Evolutionary conservation across 2,888 invertebrate genomes (phyloP), one percentile per base, ranked within the genome.

Genomic region (Trypoxylon attenuatum): DNA sequence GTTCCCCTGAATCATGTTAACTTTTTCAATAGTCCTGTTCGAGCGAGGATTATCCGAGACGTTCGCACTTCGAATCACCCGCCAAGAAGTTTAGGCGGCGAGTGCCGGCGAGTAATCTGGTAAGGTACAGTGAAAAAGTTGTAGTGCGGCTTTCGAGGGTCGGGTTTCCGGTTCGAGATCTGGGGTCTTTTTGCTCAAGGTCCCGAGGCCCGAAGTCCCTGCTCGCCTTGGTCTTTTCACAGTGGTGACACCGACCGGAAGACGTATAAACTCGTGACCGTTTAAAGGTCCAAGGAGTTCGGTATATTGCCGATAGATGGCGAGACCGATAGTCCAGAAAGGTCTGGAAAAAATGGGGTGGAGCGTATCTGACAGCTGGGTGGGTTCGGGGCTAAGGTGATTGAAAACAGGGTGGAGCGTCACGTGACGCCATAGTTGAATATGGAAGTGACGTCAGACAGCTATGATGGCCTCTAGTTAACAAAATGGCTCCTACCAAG

Each of bases 331-430:
- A 84, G 80, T 57, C 71, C 72, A 66, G 73, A 77, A 73, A 78
- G 73, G 73, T 77, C 60, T 65, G 74, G 78, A 85, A 86, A 86
- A 86, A 86, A 85, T 82, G 81, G 85, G 86, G 86, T 86, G 86
- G 87, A 86, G 87, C 86, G 80, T 82, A 78, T 81, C 82, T 85
- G 87, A 87, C 86, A 86, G 84, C 84, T 87, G 88, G 88, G 88
- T 87, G 87, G 87, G 86, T 86, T 87, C 83, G 82, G 83, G 82
- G 82, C 84, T 83, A 83, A 84, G 87, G 88, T 90, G 90, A 90
- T 90, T 90, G 89, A 90, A 88, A 88, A 88, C 88, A 88, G 89
- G 90, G 90, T 89, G 90, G 90, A 90, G 89, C 85, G 87, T 85
- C 86, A 87, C 85, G 85, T 87, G 86, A 87, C 84, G 87, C 86